Percentiles rank a stretch among this genome's conserved stretches.
Conservation (phyloP, 2,113 vertebrate genomes). For the Chlorodrepanis virens region DNA sequence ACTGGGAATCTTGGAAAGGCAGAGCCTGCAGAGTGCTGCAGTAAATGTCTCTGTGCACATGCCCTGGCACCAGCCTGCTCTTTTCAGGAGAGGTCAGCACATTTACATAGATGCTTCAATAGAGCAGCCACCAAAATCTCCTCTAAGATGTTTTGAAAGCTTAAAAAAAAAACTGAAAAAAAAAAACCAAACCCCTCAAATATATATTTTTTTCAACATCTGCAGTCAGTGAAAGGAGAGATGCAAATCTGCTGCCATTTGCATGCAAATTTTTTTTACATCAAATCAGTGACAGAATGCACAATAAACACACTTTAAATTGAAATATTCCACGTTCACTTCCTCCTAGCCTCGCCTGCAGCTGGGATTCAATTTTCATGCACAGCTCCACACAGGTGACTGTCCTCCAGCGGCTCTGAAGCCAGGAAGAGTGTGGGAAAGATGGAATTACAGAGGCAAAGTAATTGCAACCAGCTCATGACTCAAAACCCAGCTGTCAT, state of each 20-base stretch:
- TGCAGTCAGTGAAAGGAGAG: conserved; percentile 62
- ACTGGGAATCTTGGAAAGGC: background rate
- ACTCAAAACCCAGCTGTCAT: conserved; percentile 51
- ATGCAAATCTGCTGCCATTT: conserved; percentile 62
- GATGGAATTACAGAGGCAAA: conserved; percentile 54
- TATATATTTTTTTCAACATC: conserved; percentile 48
- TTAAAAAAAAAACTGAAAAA: background rate
- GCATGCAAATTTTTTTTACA: conserved; percentile 67
- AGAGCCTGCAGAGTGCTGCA: background rate
- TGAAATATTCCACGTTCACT: conserved; percentile 60
- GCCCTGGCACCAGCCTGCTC: background rate
- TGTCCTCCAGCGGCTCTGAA: conserved; percentile 13
- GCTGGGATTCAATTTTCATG: conserved; percentile 57
- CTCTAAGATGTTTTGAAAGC: conserved; percentile 33
- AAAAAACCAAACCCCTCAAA: background rate
- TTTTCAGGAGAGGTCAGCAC: conserved; percentile 45
- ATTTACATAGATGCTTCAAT: background rate
- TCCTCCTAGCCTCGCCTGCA: conserved; percentile 57
- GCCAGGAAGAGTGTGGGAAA: conserved; percentile 51
- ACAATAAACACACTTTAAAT: conserved; percentile 64
- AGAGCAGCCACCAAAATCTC: conserved; percentile 1
- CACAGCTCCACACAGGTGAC: conserved; percentile 50
- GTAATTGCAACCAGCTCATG: conserved; percentile 54
- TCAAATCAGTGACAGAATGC: conserved; percentile 58
- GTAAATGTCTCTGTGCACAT: background rate